Evolutionary conservation across 2,888 invertebrate species (phyloP).

Genomic region (Conomelus anceps): DNA sequence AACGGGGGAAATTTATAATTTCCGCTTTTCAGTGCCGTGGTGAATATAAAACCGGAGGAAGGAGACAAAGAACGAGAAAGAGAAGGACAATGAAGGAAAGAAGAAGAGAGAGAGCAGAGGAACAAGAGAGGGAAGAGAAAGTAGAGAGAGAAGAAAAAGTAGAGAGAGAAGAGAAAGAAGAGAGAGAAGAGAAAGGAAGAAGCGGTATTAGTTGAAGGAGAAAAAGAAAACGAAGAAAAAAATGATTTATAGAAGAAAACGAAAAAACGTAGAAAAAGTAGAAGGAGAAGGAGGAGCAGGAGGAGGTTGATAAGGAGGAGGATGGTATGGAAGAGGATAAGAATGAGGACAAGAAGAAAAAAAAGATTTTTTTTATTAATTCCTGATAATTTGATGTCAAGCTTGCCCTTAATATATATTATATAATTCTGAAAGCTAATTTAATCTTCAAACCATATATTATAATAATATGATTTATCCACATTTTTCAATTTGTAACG

Average conservation of each 20-base stretch:
- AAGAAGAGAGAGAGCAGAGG: neutral
- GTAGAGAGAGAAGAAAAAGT: neutral
- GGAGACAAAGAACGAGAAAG: neutral
- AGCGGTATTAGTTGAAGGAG: neutral
- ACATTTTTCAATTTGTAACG: too few relatives aligned
- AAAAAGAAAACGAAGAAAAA: neutral
- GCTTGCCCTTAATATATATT: too few relatives aligned
- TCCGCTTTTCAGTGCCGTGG: neutral
- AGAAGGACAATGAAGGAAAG: neutral
- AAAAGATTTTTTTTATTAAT: too few relatives aligned
- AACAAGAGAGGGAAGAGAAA: neutral
- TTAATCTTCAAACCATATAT: too few relatives aligned
- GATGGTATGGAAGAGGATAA: neutral
- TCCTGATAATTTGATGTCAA: too few relatives aligned
- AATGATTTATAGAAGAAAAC: neutral
- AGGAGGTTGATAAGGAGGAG: neutral
- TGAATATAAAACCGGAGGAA: neutral
- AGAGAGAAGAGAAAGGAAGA: neutral
- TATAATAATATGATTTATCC: too few relatives aligned
- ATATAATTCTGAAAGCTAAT: too few relatives aligned
- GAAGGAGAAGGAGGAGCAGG: neutral
- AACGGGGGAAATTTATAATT: neutral
- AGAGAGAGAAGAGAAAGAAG: neutral
- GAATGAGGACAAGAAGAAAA: too few relatives aligned
- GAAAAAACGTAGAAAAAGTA: neutral